phyloP scores from a whole-genome alignment of 2,797 vertebrate species.

The Ctenochaetus hawaiiensis region DNA sequence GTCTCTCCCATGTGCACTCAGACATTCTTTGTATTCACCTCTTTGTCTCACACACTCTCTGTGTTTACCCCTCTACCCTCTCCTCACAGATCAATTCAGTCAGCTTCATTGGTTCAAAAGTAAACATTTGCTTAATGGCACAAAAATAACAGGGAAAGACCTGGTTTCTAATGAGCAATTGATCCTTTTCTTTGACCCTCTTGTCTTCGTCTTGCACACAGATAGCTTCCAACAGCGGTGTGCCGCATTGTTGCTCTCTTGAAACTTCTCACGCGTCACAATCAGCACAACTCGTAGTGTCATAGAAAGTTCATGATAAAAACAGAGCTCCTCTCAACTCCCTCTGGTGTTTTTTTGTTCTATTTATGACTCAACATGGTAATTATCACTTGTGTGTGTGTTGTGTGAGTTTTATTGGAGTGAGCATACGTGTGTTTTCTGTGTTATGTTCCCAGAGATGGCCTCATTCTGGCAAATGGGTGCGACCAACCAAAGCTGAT shows the following conservation, averaged over 20 bases:
- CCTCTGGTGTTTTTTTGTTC: not conserved
- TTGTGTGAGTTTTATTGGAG: constrained; percentile 4
- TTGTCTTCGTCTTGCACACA: constrained; percentile 7
- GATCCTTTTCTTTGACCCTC: constrained; percentile 47
- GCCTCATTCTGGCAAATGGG: constrained; percentile 49
- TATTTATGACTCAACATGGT: constrained; percentile 17
- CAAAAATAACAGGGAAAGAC: constrained; percentile 31
- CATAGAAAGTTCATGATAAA: constrained; percentile 14
- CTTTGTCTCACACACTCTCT: constrained; percentile 1
- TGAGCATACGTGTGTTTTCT: constrained; percentile 11
- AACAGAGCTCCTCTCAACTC: constrained; percentile 10
- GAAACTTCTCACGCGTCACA: constrained; percentile 11
- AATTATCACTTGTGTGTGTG: not conserved
- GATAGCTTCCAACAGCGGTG: not conserved
- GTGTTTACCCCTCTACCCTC: constrained; percentile 9
- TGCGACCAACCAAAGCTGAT: constrained; percentile 37
- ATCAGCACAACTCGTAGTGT: constrained; percentile 14
- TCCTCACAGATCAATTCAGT: constrained; percentile 39
- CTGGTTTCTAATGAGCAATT: constrained; percentile 53
- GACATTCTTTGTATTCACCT: not conserved
- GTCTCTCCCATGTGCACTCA: not conserved
- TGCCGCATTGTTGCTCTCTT: constrained; percentile 10
- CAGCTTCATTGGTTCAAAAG: constrained; percentile 46
- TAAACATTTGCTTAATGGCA: constrained; percentile 62
- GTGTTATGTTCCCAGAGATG: constrained; percentile 32